Evolutionary conservation across 1,140 invertebrate species (phyloP), one percentile per base, ranked within the genome.

Genomic region (Caenorhabditis remanei): DNA sequence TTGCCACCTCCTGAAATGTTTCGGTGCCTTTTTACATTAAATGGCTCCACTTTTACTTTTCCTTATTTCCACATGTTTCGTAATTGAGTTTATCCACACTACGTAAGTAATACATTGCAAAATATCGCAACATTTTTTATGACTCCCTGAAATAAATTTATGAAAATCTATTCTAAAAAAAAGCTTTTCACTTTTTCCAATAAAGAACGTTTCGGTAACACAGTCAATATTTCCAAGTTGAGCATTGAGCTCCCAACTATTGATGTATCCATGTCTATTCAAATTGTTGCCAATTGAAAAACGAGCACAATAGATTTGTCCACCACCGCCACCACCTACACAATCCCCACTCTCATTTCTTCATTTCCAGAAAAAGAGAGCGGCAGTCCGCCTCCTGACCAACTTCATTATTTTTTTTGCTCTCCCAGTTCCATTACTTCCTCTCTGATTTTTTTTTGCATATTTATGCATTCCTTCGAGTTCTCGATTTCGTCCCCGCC

Each of bases 381-480:
- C 32, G 61, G 40, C 40, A 46, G 24, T 43, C 71, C 71, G 71
- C 71, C 71, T 79, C 71, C 71, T 71, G 67, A 48, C 71, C 43
- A 79, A 79, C 71, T 79, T 79, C 71, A 79, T 79, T 21, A 79
- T 50, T 79, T 79, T n/a, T 50, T 9, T 24, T 24, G 21, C 61
- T 2, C 71, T 41, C 71, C 71, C 21, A 46, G n/a, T 41, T 79
- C 71, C 71, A 24, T 5, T 50, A 24, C 46, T 41, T 79, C 46
- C 46, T 79, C 46, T 43, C 71, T 79, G 71, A 79, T 79, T 79
- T 79, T 71, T 58, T 71, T 79, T 53, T 79, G 71, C 71, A 79
- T 79, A 53, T 79, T 79, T 50, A 79, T 79, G 46, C 71, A 46
- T 79, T 79, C 46, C 21, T 79, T 79, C 71, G 19, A 19, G 24